Conservation (phyloP, 2,888 invertebrate species). For the Nephrotoma guestfalica region DNA sequence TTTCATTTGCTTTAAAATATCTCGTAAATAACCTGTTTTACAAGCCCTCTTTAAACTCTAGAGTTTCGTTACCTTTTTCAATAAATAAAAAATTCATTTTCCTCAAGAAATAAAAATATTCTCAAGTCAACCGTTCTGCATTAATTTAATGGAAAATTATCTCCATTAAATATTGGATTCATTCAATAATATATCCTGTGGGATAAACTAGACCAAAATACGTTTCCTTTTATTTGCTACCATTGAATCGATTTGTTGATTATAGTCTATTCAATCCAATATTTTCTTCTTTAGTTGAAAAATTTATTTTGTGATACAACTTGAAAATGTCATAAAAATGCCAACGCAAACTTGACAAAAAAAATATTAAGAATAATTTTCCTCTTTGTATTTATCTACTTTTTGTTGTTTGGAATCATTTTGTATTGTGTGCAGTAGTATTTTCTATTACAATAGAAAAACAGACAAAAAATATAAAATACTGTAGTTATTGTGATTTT, state of each 20-base stretch:
- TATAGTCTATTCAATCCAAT: neutral
- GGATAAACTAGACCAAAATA: too few relatives aligned
- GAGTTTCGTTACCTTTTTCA: too few relatives aligned
- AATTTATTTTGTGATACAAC: neutral
- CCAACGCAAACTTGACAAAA: neutral
- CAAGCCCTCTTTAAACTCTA: too few relatives aligned
- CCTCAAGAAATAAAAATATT: neutral
- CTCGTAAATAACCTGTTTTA: too few relatives aligned
- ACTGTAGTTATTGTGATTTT: neutral
- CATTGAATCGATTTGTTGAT: neutral
- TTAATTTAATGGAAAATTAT: neutral
- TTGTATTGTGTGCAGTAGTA: neutral
- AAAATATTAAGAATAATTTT: neutral
- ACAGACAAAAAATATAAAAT: neutral
- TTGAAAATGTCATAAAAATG: neutral
- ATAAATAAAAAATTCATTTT: too few relatives aligned
- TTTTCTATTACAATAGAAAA: neutral
- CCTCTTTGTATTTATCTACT: neutral
- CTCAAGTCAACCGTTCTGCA: neutral
- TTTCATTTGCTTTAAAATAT: too few relatives aligned
- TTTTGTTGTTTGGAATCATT: neutral
- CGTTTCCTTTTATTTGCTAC: too few relatives aligned
- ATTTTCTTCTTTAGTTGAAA: neutral
- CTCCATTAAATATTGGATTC: neutral
- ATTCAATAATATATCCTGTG: neutral